A percentile compares a stretch with the other conserved stretches of the same genome.
Conservation (phyloP, 2,113 vertebrate genomes). For the Empidonax traillii region DNA sequence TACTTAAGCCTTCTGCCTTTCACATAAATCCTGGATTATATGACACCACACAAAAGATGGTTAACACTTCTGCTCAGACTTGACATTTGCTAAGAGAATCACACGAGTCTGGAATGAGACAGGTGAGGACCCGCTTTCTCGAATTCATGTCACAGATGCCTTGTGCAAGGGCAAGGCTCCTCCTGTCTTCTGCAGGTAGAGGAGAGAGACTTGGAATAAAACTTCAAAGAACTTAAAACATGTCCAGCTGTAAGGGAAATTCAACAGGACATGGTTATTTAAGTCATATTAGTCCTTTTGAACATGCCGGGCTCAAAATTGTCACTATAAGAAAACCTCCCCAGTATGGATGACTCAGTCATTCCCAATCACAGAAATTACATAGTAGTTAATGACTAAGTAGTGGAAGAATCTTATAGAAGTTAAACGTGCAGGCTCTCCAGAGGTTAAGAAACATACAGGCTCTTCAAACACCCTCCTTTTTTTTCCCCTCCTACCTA, state of each 20-base stretch:
- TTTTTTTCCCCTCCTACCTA: neutral
- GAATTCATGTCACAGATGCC: neutral
- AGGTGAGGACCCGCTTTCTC: neutral
- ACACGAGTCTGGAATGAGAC: neutral
- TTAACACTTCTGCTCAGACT: neutral
- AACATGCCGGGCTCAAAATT: neutral
- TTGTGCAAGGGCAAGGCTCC: neutral
- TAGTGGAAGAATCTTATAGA: neutral
- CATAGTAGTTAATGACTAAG: neutral
- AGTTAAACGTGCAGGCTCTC: neutral
- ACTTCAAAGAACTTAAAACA: neutral
- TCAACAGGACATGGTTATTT: neutral
- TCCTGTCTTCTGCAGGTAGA: neutral
- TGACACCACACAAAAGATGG: neutral
- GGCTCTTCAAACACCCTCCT: neutral
- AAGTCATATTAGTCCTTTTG: neutral
- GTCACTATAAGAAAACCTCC: neutral
- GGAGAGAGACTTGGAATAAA: neutral
- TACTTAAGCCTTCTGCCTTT: neutral
- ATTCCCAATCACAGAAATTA: neutral
- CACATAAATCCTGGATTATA: neutral
- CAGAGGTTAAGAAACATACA: neutral
- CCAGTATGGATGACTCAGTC: neutral
- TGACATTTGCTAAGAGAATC: neutral
- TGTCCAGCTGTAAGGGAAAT: neutral